Base-by-base conservation (phyloP, 2,888 invertebrate species). In the Fissipunctia ypsillon region DNA sequence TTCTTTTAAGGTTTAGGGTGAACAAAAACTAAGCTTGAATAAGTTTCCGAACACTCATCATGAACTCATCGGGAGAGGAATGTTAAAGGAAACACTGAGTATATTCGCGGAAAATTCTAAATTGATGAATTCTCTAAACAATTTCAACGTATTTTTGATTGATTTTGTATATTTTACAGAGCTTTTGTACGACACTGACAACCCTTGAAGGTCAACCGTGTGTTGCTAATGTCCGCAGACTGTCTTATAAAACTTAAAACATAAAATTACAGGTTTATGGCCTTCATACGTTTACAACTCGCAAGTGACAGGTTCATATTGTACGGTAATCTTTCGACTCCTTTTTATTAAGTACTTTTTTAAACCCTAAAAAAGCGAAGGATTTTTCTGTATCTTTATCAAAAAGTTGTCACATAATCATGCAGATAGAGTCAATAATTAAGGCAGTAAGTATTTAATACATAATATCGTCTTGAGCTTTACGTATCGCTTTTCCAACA, bases 211-310 rank as follows among this genome's bases (percentile, higher is more conserved):
- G 35, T 45, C 73, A 56, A 54, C 6, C 66, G 22, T 41, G 56
- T 73, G 65, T 78, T 4, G 56, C 50, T 73, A 78, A 78, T 66
- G 48, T 67, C 54, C 22, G 57, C 69, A 14, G 59, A 60, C 38
- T 73, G 70, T 76, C 71, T 84, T 84, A 68, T 79, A 65, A 66
- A 78, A 56, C 72, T 65, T 73, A 72, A 71, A 72, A 48, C 69
- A 60, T 78, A 75, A 84, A 84, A 78, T 78, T 65, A 81, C 81
- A 74, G 76, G 70, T 70, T 70, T 77, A 52, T 41, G 3, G 35
- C n/a, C 0, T 50, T 57, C 56, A 50, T 25, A 57, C 12, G 59
- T 45, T 52, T 43, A 67, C 74, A 77, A 80, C 52, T 67, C 52
- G 28, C 35, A 66, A 48, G 73, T 57, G 52, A 59, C 59, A 50